Evolutionary conservation across 2,113 vertebrate species (phyloP).

Genomic region (Lepus timidus): DNA sequence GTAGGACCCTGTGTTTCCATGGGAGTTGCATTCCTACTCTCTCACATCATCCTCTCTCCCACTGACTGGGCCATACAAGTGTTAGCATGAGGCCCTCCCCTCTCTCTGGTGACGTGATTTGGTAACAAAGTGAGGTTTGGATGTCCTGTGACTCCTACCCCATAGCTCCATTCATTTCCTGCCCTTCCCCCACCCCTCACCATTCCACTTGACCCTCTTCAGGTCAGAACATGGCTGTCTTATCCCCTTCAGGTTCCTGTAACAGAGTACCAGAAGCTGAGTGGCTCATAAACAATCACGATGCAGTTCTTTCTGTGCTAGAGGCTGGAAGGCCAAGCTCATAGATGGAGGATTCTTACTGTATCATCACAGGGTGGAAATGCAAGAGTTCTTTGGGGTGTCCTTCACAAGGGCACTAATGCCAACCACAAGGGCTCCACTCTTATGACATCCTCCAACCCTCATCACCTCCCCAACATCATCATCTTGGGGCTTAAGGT

Average conservation of each 20-base stretch:
- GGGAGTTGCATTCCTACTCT: fast-evolving
- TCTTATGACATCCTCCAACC: too few relatives aligned
- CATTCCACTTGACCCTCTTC: fast-evolving
- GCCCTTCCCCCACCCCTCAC: too few relatives aligned
- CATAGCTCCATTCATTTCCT: too few relatives aligned
- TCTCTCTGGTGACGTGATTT: fast-evolving
- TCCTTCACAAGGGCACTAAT: neutral
- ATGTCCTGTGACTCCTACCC: too few relatives aligned
- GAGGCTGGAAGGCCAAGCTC: neutral
- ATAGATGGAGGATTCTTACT: neutral
- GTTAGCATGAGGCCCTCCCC: neutral
- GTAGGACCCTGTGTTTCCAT: fast-evolving
- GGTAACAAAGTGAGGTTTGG: too few relatives aligned
- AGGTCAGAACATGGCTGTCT: neutral
- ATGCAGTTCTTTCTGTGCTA: fast-evolving
- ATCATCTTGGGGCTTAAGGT: neutral
- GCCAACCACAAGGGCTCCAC: neutral
- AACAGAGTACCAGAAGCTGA: neutral
- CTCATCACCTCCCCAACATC: too few relatives aligned
- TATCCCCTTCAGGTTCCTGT: fast-evolving
- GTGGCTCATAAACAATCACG: neutral
- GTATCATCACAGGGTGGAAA: neutral
- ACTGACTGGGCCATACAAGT: fast-evolving
- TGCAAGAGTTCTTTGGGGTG: too few relatives aligned
- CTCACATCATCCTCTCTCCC: too few relatives aligned